Base-by-base conservation (phyloP, 2,113 vertebrate species). In the Equus przewalskii region DNA sequence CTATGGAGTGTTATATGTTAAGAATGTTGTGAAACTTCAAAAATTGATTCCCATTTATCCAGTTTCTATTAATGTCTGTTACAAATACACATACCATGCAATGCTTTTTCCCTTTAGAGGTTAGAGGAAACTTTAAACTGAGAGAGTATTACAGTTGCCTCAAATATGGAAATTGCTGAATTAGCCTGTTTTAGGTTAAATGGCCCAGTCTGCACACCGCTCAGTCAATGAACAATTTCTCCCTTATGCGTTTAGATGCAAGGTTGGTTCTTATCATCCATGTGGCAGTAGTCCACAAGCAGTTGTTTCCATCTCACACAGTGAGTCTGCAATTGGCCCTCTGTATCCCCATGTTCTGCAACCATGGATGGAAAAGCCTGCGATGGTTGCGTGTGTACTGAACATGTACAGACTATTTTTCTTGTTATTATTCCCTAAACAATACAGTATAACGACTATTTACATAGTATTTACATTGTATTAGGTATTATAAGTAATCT, bases 91-190 rank as follows among this genome's bases (percentile, higher is more conserved):
- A 65, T 1, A 49, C 21, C 65, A 69, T 94, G 21, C 13, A 82
- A 22, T 89, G 44, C 22, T 69, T 60, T 96, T 58, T 41, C 46
- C 56, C 24, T 73, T 94, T 91, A 83, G 67, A 88, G 54, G 10
- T 72, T 87, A 89, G 36, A 91, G 24, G 72, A 95, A 78, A 51
- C 30, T 82, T 46, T 91, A 85, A 96, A 54, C 10, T 69, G 60
- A 80, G 41, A 67, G 49, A 95, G 33, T 87, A 36, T 87, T 92
- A 62, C 2, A 94, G 64, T 96, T 94, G 64, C 41, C 46, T 12
- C 24, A 75, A 49, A 88, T 92, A 88, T 96, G 78, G 72, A 87
- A 96, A 94, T 95, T 92, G n/a, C 22, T 94, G 21, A 93, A 88
- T 97, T 93, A 88, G 30, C 58, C 51, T 94, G 2, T 75, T 94